Percentiles rank a stretch among this genome's conserved stretches.
phyloP scores from a whole-genome alignment of 2,888 invertebrate genomes.

The Calameuta filiformis region DNA sequence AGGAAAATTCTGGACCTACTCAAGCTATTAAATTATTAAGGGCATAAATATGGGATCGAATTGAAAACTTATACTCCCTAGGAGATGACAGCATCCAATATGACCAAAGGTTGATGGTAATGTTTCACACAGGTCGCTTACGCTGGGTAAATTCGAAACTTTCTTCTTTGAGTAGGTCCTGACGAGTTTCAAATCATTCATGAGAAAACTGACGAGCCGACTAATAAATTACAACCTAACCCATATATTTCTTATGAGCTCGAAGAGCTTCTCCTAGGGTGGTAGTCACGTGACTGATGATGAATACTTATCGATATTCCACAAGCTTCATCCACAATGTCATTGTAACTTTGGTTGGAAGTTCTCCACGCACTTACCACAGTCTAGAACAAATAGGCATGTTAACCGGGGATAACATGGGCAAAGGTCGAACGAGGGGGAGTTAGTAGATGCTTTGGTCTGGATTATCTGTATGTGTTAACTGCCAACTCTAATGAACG shows the following conservation, averaged over 20 bases:
- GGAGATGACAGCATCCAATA: background rate
- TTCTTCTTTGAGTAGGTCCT: background rate
- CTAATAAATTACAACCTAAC: background rate
- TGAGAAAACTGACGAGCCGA: background rate
- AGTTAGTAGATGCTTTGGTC: constrained; percentile 18
- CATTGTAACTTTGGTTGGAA: background rate
- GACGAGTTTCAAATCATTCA: background rate
- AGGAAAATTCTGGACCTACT: constrained; percentile 19
- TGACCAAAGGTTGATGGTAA: background rate
- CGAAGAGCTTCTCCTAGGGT: background rate
- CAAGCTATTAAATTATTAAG: constrained; percentile 30
- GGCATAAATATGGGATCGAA: constrained; percentile 26
- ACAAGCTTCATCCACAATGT: background rate
- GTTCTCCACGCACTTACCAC: constrained; percentile 13
- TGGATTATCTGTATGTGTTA: constrained; percentile 19
- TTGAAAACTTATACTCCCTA: constrained; percentile 14
- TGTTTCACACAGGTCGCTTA: background rate
- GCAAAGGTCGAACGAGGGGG: constrained; percentile 15
- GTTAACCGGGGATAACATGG: constrained; percentile 21
- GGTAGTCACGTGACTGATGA: background rate
- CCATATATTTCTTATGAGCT: background rate
- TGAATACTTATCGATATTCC: background rate
- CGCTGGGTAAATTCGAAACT: background rate
- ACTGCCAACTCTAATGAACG: constrained; percentile 22
- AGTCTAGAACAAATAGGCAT: constrained; percentile 17